Evolutionary conservation across 2,888 invertebrate genomes (phyloP).

Genomic region (Drosophila putrida): DNA sequence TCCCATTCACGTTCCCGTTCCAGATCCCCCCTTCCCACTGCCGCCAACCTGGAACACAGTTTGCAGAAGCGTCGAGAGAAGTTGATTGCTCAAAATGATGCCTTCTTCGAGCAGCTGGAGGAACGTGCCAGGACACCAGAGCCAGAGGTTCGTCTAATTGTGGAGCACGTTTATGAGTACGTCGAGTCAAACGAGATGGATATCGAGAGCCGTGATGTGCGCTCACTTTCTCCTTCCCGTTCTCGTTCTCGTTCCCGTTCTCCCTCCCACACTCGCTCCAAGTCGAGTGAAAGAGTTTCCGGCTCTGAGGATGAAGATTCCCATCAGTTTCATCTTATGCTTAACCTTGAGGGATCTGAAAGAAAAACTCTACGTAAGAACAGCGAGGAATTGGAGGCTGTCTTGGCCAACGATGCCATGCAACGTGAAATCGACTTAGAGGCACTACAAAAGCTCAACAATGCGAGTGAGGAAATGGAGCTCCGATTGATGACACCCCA

Average conservation of each 20-base stretch:
- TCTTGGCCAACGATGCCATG: slow-evolving; percentile 57
- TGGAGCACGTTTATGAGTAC: slow-evolving; percentile 64
- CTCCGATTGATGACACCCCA: slow-evolving; percentile 66
- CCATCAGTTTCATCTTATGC: slow-evolving; percentile 12
- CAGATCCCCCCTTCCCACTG: slow-evolving; percentile 66
- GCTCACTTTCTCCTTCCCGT: slow-evolving; percentile 66
- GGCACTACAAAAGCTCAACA: slow-evolving; percentile 72
- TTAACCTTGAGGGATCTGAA: slow-evolving; percentile 70
- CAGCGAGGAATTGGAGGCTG: slow-evolving; percentile 69
- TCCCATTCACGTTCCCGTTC: slow-evolving; percentile 68
- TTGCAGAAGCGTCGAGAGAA: slow-evolving; percentile 66
- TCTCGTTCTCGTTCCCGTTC: slow-evolving; percentile 31
- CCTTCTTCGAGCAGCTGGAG: slow-evolving; percentile 62
- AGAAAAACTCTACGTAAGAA: slow-evolving; percentile 58
- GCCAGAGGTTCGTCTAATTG: slow-evolving; percentile 49
- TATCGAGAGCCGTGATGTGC: slow-evolving; percentile 32
- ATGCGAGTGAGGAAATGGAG: slow-evolving; percentile 77
- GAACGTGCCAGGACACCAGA: slow-evolving; percentile 67
- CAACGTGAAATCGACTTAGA: slow-evolving; percentile 77
- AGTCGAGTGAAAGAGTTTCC: background rate
- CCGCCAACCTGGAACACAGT: slow-evolving; percentile 71
- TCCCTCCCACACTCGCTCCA: no score
- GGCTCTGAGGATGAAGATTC: slow-evolving; percentile 8
- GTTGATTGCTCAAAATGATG: slow-evolving; percentile 75
- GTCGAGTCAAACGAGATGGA: slow-evolving; percentile 35